phyloP scores from a whole-genome alignment of 2,797 vertebrate species.

The Chiroxiphia lanceolata region DNA sequence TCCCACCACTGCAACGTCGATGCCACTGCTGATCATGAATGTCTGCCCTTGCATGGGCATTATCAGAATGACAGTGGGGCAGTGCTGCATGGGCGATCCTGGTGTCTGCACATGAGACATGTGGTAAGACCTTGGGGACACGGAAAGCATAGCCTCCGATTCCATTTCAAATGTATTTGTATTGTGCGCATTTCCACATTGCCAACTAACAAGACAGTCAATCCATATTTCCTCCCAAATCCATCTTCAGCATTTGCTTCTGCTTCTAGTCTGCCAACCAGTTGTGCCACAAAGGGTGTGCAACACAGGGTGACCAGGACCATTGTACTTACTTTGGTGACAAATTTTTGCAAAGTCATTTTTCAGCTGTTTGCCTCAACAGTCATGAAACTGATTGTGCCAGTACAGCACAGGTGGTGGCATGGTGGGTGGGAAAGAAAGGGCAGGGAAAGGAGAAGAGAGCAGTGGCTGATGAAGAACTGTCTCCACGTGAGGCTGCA shows the following conservation, averaged over 20 bases:
- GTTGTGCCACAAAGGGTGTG: neutral
- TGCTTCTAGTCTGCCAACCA: neutral
- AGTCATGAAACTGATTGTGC: neutral
- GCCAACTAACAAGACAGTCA: neutral
- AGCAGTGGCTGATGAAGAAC: neutral
- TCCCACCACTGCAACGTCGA: neutral
- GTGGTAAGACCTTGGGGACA: neutral
- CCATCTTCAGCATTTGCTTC: neutral
- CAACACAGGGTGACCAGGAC: neutral
- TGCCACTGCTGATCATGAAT: accelerated
- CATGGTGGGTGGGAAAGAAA: neutral
- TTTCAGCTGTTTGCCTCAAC: conserved; percentile 2
- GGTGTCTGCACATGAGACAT: too few relatives aligned
- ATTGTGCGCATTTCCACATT: neutral
- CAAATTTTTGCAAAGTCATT: neutral
- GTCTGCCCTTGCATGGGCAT: neutral
- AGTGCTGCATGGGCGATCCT: accelerated
- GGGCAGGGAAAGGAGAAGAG: neutral
- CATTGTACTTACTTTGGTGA: neutral
- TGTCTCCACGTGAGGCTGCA: neutral
- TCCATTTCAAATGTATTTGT: neutral
- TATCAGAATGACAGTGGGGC: neutral
- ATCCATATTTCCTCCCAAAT: neutral
- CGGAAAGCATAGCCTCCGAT: neutral
- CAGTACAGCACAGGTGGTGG: neutral